phyloP scores from a whole-genome alignment of 2,888 invertebrate species.

The Eupithecia tripunctaria region DNA sequence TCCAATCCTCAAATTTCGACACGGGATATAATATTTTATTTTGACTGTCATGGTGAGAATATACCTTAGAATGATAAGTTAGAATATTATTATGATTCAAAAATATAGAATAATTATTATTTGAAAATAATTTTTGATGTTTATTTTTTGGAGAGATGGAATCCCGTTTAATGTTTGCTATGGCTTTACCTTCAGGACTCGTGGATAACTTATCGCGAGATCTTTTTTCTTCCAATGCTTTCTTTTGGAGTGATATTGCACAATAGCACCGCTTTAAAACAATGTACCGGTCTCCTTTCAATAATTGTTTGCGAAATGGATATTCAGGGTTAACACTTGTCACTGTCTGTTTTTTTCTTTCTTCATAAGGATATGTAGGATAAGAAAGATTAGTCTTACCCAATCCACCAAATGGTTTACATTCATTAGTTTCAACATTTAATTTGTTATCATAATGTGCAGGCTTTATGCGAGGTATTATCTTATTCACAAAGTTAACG shows the following conservation, averaged over 20 bases:
- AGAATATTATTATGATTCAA: background rate
- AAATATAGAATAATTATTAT: background rate
- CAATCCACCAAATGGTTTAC: background rate
- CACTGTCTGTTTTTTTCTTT: background rate
- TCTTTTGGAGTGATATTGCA: conserved; percentile 1
- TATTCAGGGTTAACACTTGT: background rate
- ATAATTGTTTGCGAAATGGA: background rate
- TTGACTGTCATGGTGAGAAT: background rate
- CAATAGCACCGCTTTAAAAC: background rate
- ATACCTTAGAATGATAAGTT: background rate
- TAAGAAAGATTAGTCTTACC: background rate
- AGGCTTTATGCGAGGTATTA: background rate
- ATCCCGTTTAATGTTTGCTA: background rate
- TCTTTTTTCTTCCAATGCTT: background rate
- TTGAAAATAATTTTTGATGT: background rate
- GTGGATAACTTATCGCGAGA: background rate
- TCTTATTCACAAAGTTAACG: background rate
- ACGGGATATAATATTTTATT: background rate
- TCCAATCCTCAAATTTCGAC: background rate
- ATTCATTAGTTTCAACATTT: background rate
- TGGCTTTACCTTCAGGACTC: background rate
- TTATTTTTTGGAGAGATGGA: background rate
- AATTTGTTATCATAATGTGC: background rate
- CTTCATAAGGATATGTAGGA: background rate
- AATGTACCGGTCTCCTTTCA: background rate